Conservation (phyloP, 1,140 invertebrate species). For the Bemisia tabaci region DNA sequence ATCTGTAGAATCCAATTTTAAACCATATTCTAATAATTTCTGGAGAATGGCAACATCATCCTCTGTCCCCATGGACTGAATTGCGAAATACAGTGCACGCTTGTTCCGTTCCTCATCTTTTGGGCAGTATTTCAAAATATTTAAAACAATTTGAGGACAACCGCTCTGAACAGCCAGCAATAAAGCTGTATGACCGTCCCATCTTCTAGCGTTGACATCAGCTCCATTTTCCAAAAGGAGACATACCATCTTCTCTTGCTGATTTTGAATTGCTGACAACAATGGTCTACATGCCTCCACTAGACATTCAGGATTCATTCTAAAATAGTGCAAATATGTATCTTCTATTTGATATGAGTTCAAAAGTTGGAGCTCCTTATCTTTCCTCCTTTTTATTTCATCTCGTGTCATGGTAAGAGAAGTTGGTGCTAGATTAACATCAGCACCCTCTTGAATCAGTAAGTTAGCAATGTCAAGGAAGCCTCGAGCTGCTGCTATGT, state of each 20-base stretch:
- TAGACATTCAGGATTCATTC: not conserved
- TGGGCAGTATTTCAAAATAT: not conserved
- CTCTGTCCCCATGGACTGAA: not conserved
- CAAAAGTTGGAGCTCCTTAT: not conserved
- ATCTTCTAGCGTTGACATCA: conserved; percentile 7
- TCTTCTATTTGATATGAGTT: not conserved
- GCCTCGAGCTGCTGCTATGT: not conserved
- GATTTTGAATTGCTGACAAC: conserved; percentile 10
- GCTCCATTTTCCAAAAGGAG: conserved; percentile 12
- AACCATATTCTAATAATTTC: not conserved
- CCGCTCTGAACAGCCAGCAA: not conserved
- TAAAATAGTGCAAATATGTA: not conserved
- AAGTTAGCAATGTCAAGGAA: not conserved
- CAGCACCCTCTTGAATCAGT: not conserved
- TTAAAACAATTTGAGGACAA: not conserved
- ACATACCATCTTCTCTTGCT: conserved; percentile 11
- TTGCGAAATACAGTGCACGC: not conserved
- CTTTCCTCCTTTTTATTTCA: not conserved
- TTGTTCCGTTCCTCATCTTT: not conserved
- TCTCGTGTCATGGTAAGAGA: not conserved
- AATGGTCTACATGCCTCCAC: conserved; percentile 4
- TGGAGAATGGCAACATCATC: not conserved
- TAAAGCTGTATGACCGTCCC: conserved; percentile 1
- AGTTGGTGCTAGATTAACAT: not conserved
- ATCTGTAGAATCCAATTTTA: not conserved